These are phyloP conservation scores for Euphydryas editha DNA, from an alignment of 2,888 invertebrate genomes.

Conservation along the genomic window DNA sequence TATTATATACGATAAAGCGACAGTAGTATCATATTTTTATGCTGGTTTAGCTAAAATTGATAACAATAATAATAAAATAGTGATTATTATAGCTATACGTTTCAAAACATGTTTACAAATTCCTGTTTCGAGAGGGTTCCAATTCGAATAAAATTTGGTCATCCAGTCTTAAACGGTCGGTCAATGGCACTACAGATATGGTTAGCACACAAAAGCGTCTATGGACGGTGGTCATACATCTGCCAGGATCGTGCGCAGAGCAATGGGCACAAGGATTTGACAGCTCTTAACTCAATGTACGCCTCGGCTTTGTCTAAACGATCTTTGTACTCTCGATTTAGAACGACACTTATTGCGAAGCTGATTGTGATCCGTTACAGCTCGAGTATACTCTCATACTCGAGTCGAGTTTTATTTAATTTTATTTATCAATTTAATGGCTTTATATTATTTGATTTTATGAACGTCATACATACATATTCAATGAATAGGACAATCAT, in stretches of 20 bases:
- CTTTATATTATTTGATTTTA: too few relatives aligned
- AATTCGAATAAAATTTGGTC: constrained; percentile 2
- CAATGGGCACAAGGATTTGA: constrained; percentile 76
- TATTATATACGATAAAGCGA: too few relatives aligned
- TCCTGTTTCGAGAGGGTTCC: constrained; percentile 1
- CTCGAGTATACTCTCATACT: too few relatives aligned
- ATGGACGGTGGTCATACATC: constrained; percentile 63
- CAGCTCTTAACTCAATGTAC: constrained; percentile 67
- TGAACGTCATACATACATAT: too few relatives aligned
- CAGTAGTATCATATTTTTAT: too few relatives aligned
- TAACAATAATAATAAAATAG: neutral
- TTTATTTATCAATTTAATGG: neutral
- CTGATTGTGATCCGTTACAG: constrained; percentile 36
- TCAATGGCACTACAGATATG: constrained; percentile 61
- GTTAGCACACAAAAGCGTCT: constrained; percentile 46
- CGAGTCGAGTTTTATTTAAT: constrained; percentile 25
- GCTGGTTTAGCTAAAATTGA: neutral
- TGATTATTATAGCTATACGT: neutral
- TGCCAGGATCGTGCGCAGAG: constrained; percentile 71
- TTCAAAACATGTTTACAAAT: neutral
- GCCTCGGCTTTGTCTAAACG: constrained; percentile 67
- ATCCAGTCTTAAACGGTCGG: constrained; percentile 49
- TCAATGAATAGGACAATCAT: too few relatives aligned
- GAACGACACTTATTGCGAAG: constrained; percentile 33
- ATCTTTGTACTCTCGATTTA: constrained; percentile 53